Percentiles rank a stretch among this genome's conserved stretches.
phyloP scores from a whole-genome alignment of 2,888 invertebrate species.

The Scaptomyza cyrtandrae region DNA sequence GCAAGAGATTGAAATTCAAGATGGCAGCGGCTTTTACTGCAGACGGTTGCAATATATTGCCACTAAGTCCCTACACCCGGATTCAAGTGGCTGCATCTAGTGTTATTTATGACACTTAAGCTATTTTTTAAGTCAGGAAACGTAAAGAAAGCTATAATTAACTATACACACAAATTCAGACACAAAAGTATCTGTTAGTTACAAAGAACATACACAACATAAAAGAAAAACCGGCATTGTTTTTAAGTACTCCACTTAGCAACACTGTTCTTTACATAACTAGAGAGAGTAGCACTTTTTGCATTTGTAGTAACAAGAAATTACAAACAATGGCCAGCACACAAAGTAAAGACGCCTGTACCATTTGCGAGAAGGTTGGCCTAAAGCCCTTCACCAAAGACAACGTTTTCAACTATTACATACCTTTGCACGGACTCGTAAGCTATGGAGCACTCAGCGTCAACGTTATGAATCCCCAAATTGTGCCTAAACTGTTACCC shows the following conservation, averaged over 20 bases:
- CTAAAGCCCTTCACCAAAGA: constrained; percentile 89
- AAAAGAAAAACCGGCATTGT: constrained; percentile 38
- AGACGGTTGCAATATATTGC: constrained; percentile 28
- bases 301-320: constrained; percentile 48
- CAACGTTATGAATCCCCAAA: constrained; percentile 93
- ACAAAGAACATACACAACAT: neutral
- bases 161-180: neutral
- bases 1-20: neutral
- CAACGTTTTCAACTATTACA: constrained; percentile 90
- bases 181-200: neutral
- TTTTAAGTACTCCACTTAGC: constrained; percentile 24
- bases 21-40: neutral
- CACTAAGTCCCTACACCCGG: constrained; percentile 47
- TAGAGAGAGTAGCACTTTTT: constrained; percentile 50
- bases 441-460: constrained; percentile 92
- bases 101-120: constrained; percentile 10
- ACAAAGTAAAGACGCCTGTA: constrained; percentile 71
- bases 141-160: constrained; percentile 13
- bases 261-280: constrained; percentile 72
- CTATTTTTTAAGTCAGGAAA: constrained; percentile 21
- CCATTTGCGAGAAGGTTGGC: constrained; percentile 82
- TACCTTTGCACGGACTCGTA: constrained; percentile 89
- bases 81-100: constrained; percentile 14
- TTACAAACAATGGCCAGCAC: constrained; percentile 71
- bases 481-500: constrained; percentile 88